phyloP scores from a whole-genome alignment of 2,888 invertebrate species.

The Eulithis testata region DNA sequence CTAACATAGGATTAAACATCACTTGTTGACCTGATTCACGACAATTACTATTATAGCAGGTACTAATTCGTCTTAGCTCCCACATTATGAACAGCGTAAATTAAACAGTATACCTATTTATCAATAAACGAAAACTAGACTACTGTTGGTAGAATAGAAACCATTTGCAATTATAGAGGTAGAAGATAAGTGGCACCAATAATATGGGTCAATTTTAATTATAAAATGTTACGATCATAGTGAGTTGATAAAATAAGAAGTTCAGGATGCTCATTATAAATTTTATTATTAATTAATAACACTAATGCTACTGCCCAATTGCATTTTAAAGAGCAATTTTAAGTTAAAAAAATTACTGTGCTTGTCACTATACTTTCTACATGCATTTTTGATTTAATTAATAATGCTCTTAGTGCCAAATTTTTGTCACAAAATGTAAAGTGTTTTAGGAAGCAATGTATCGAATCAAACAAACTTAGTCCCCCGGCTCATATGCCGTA shows the following conservation, averaged over 20 bases:
- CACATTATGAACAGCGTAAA: slow-evolving; percentile 56
- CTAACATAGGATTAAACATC: slow-evolving; percentile 36
- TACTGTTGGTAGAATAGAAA: slow-evolving; percentile 31
- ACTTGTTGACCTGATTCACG: slow-evolving; percentile 41
- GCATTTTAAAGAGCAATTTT: slow-evolving; percentile 45
- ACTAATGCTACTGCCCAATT: slow-evolving; percentile 57
- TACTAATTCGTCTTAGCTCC: slow-evolving; percentile 62
- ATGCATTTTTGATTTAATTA: slow-evolving; percentile 21
- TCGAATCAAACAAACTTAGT: slow-evolving; percentile 17
- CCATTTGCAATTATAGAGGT: slow-evolving; percentile 35
- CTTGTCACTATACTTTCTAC: slow-evolving; percentile 24
- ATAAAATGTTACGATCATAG: slow-evolving; percentile 47
- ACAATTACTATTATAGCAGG: slow-evolving; percentile 47
- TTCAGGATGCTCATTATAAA: slow-evolving; percentile 81
- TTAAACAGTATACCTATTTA: slow-evolving; percentile 57
- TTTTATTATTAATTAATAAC: slow-evolving; percentile 32
- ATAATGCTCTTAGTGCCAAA: slow-evolving; percentile 45
- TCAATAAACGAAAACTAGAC: slow-evolving; percentile 49
- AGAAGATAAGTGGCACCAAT: slow-evolving; percentile 43
- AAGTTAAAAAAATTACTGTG: slow-evolving; percentile 17
- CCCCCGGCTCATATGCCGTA: slow-evolving; percentile 57
- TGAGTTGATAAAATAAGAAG: slow-evolving; percentile 52
- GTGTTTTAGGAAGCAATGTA: slow-evolving; percentile 28
- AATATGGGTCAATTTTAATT: slow-evolving; percentile 28
- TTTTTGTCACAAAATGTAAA: slow-evolving; percentile 33